phyloP scores from a whole-genome alignment of 2,797 vertebrate genomes.

The Myioborus melanocephalus region DNA sequence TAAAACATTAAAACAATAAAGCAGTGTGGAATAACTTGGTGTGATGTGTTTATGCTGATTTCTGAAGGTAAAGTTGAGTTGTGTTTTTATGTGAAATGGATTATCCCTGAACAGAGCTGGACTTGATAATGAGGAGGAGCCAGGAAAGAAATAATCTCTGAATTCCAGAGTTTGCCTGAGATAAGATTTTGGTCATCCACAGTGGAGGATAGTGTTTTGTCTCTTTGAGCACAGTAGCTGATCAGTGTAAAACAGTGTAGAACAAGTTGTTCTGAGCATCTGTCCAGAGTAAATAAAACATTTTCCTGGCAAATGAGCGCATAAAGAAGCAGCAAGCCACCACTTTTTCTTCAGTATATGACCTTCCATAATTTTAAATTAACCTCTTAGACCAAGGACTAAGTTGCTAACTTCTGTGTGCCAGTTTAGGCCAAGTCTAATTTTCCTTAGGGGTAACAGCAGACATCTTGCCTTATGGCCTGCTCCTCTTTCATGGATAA shows the following conservation, averaged over 20 bases:
- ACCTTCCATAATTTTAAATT: not conserved
- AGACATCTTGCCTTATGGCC: not conserved
- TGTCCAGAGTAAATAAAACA: not conserved
- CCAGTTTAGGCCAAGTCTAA: not conserved
- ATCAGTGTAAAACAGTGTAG: not conserved
- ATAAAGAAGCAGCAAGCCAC: not conserved
- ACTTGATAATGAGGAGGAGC: not conserved
- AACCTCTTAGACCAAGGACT: not conserved
- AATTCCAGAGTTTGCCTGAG: not conserved
- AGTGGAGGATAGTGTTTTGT: not conserved
- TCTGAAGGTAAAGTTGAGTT: not conserved
- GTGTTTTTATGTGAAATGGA: not conserved
- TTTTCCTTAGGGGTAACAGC: not conserved
- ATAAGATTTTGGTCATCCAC: not conserved
- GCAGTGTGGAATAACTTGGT: not conserved
- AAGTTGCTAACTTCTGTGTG: not conserved
- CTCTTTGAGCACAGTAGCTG: not conserved
- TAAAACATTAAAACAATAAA: not conserved
- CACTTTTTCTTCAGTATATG: rapidly evolving
- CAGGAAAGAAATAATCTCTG: not conserved
- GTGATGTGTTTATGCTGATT: not conserved
- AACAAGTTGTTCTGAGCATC: not conserved
- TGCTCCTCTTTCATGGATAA: not conserved
- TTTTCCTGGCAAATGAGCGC: not conserved
- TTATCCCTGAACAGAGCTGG: not conserved